A percentile compares a stretch with the other conserved stretches of the same genome.
Evolutionary conservation across 2,113 vertebrate species (phyloP).

Genomic region (Mystacornis crossleyi): DNA sequence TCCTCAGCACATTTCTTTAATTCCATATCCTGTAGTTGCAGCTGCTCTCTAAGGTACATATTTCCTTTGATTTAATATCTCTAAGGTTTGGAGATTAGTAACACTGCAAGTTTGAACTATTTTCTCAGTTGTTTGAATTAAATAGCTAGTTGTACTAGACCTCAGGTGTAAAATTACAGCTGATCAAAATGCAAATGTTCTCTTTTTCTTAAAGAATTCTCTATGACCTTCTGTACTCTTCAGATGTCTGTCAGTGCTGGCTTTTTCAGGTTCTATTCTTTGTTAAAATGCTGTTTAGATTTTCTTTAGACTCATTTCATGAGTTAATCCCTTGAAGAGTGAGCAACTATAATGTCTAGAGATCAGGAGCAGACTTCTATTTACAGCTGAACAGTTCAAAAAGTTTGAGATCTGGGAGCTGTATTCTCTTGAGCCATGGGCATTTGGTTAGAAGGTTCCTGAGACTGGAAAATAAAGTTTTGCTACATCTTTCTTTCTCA

Average conservation of each 20-base stretch:
- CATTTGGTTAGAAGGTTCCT: background rate
- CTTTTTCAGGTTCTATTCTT: background rate
- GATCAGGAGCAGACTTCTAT: background rate
- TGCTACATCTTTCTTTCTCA: background rate
- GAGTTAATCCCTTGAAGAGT: background rate
- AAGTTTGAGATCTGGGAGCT: background rate
- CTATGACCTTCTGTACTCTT: background rate
- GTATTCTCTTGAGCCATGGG: background rate
- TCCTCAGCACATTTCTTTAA: background rate
- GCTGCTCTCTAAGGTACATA: background rate
- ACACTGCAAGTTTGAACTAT: background rate
- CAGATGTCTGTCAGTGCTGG: background rate
- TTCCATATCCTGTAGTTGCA: background rate
- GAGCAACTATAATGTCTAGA: background rate
- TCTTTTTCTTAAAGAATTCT: background rate
- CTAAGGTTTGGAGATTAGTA: conserved; percentile 18
- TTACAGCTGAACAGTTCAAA: conserved; percentile 2
- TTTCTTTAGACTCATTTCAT: conserved; percentile 3
- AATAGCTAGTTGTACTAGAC: conserved; percentile 17
- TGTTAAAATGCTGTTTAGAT: background rate
- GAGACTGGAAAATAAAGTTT: background rate
- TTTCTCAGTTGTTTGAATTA: conserved; percentile 31
- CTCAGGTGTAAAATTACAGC: conserved; percentile 32
- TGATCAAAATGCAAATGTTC: conserved; percentile 32
- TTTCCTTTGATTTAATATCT: conserved; percentile 25